Conservation (phyloP, 2,113 vertebrate genomes). For the Sapayoa aenigma region DNA sequence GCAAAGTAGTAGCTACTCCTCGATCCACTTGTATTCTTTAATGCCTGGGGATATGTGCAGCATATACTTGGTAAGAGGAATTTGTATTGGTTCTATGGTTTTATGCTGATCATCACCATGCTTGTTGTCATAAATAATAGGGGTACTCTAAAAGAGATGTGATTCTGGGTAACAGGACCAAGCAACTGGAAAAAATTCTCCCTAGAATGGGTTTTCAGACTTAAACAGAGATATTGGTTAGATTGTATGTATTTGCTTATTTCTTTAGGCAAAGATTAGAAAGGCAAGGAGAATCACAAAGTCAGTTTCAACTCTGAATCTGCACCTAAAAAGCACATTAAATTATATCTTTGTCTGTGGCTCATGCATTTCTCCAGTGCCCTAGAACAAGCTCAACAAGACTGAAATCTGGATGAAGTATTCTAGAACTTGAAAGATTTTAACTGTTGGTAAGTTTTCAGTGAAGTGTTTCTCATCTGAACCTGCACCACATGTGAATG, state of each 20-base stretch:
- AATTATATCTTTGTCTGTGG: not conserved
- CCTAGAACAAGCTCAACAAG: not conserved
- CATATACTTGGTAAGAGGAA: not conserved
- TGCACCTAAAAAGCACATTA: slow-evolving; percentile 15
- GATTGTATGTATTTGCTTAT: not conserved
- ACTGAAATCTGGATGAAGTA: not conserved
- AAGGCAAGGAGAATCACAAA: slow-evolving; percentile 46
- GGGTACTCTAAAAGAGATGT: not conserved
- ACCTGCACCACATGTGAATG: not conserved
- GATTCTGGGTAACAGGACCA: slow-evolving; percentile 37
- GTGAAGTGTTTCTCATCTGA: not conserved
- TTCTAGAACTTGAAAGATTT: not conserved
- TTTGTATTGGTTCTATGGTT: slow-evolving; percentile 22
- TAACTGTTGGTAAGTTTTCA: not conserved
- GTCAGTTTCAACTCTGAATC: slow-evolving; percentile 38
- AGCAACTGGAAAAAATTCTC: slow-evolving; percentile 51
- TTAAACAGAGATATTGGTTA: slow-evolving; percentile 20
- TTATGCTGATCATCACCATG: slow-evolving; percentile 44
- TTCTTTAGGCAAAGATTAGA: slow-evolving; percentile 45
- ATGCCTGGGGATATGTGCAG: not conserved
- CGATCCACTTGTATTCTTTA: slow-evolving; percentile 43
- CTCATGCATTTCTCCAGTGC: not conserved
- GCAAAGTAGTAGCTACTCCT: slow-evolving; percentile 26
- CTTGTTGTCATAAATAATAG: slow-evolving; percentile 62
- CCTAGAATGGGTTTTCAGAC: slow-evolving; percentile 30